Conservation (phyloP, 2,113 vertebrate species). For the Eclectus roratus region DNA sequence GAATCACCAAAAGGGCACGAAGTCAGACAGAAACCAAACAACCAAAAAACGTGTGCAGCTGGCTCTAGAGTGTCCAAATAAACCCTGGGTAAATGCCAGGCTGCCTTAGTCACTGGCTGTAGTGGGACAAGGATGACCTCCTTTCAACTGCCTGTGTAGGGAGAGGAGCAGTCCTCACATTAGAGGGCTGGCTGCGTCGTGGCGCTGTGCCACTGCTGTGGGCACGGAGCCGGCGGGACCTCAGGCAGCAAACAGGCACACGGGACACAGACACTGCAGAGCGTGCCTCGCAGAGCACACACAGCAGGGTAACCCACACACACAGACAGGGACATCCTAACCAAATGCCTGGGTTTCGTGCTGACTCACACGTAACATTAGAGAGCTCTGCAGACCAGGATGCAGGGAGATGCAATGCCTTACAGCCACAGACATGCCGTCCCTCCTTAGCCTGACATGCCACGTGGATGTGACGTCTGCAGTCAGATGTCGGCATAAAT, state of each 20-base stretch:
- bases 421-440: not conserved
- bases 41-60: not conserved
- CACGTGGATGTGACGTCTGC: not conserved
- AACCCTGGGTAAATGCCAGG: conserved; percentile 57
- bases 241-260: not conserved
- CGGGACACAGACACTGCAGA: not conserved
- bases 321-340: accelerated
- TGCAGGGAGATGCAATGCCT: not conserved
- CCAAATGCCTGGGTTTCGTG: accelerated
- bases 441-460: not conserved
- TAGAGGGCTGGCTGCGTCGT: accelerated
- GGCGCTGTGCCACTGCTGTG: not conserved
- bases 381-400: not conserved
- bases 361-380: not conserved
- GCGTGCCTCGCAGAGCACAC: not conserved
- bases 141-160: not conserved
- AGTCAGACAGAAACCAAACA: conserved; percentile 16
- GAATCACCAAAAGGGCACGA: conserved; percentile 35
- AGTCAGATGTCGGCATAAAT: not conserved
- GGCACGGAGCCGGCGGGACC: not conserved
- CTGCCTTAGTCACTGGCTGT: not conserved
- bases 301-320: not conserved
- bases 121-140: not conserved
- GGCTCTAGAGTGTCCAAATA: conserved; percentile 17
- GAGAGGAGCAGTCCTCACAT: not conserved